Evolutionary conservation across 2,797 vertebrate genomes (phyloP).

Genomic region (Pyrrhura leucotis): DNA sequence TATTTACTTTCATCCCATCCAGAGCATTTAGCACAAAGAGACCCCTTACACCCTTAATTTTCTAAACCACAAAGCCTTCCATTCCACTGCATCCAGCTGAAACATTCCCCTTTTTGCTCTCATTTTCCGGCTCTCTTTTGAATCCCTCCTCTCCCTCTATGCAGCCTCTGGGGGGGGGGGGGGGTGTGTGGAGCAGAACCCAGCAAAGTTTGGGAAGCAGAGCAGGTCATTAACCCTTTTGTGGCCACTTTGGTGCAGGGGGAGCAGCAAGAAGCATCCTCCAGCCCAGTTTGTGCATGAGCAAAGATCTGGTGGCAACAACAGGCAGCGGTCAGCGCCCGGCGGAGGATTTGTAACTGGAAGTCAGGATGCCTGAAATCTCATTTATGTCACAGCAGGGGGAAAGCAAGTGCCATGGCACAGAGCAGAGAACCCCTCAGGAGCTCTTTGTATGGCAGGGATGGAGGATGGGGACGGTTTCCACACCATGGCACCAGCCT

Average conservation of each 20-base stretch:
- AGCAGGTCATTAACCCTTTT: constrained; percentile 2
- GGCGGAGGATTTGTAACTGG: background rate
- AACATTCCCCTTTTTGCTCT: constrained; percentile 14
- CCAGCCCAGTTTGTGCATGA: rapidly evolving
- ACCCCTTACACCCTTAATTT: constrained; percentile 59
- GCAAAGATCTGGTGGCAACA: background rate
- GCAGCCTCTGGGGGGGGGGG: background rate
- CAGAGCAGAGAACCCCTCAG: background rate
- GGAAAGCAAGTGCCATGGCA: background rate
- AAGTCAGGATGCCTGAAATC: constrained; percentile 3
- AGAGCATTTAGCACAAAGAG: constrained; percentile 62
- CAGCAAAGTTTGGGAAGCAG: constrained; percentile 20
- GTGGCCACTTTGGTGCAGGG: background rate
- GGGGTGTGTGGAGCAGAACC: background rate
- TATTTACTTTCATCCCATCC: constrained; percentile 71
- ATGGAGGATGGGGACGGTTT: background rate
- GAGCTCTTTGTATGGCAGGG: background rate
- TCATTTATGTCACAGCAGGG: background rate
- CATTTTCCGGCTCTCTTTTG: constrained; percentile 14
- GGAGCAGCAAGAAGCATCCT: background rate
- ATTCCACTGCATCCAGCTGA: constrained; percentile 44
- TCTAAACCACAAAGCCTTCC: constrained; percentile 57
- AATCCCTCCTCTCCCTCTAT: constrained; percentile 9
- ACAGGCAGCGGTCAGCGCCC: background rate
- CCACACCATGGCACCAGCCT: background rate